Evolutionary conservation across 2,797 vertebrate species (phyloP).

Genomic region (Melanotaenia pygmaea): DNA sequence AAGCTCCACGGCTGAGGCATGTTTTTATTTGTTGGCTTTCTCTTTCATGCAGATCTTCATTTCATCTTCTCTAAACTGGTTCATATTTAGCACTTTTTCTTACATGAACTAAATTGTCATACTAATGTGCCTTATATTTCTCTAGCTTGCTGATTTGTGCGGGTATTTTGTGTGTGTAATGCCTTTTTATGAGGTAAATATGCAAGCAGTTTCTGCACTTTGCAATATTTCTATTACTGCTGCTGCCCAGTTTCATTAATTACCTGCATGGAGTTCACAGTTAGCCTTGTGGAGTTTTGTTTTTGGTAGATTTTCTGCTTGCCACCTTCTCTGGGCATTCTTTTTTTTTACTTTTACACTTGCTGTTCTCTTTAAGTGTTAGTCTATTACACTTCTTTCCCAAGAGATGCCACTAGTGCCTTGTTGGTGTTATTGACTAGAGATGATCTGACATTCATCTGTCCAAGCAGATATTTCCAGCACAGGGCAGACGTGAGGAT

Average conservation of each 20-base stretch:
- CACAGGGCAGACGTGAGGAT: conserved; percentile 4
- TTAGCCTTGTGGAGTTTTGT: conserved; percentile 20
- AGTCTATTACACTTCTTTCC: neutral
- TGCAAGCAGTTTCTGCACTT: conserved; percentile 62
- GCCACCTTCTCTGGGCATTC: conserved; percentile 19
- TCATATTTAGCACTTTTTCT: conserved; percentile 31
- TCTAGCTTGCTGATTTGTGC: conserved; percentile 49
- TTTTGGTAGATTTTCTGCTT: conserved; percentile 22
- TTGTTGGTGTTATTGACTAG: conserved; percentile 21
- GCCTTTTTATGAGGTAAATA: conserved; percentile 56
- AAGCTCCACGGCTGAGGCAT: neutral
- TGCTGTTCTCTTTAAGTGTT: neutral
- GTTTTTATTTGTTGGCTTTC: conserved; percentile 27
- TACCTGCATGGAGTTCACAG: conserved; percentile 26
- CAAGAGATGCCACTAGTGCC: conserved; percentile 40
- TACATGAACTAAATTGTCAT: conserved; percentile 41
- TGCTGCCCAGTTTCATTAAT: conserved; percentile 51
- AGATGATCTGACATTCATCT: neutral
- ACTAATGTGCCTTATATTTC: conserved; percentile 74
- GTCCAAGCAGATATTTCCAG: conserved; percentile 22
- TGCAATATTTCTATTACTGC: conserved; percentile 58
- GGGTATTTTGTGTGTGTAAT: conserved; percentile 55
- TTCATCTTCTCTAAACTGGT: conserved; percentile 11
- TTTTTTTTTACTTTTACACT: neutral
- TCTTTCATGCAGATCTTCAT: conserved; percentile 14